These are phyloP conservation scores for Deroplatys truncata DNA, from an alignment of 2,888 invertebrate species.

Conservation along the genomic window DNA sequence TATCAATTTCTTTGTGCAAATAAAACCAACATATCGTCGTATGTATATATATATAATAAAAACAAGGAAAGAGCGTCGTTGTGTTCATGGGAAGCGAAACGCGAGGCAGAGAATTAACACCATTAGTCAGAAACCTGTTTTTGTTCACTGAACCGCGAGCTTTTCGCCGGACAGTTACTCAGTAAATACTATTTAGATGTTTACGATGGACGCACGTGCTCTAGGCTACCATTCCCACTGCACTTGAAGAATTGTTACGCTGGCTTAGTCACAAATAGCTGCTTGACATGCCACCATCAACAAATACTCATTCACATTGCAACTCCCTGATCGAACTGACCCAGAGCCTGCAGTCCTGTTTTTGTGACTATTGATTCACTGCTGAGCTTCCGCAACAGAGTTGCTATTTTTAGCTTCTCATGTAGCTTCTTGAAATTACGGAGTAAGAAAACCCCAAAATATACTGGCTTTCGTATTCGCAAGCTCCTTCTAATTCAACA, in stretches of 20 bases:
- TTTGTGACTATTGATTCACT: not conserved
- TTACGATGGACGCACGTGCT: not conserved
- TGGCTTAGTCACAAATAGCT: not conserved
- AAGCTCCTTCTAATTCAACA: no score
- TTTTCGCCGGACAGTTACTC: not conserved
- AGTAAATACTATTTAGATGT: not conserved
- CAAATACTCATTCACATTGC: not conserved
- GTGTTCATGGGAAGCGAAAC: not conserved
- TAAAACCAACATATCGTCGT: no score
- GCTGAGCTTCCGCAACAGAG: not conserved
- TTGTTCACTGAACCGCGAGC: not conserved
- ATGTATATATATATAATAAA: not conserved
- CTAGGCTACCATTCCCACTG: not conserved
- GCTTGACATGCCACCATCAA: not conserved
- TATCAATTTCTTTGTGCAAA: no score
- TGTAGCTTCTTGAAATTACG: not conserved
- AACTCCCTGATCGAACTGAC: not conserved
- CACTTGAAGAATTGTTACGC: not conserved
- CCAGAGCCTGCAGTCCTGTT: not conserved
- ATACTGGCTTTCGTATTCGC: no score
- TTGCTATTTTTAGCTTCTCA: not conserved
- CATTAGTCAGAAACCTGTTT: not conserved
- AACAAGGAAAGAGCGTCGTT: not conserved
- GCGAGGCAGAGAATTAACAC: not conserved
- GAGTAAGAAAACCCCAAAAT: no score